Evolutionary conservation across 2,888 invertebrate genomes (phyloP).

Genomic region (Hypena proboscidalis): DNA sequence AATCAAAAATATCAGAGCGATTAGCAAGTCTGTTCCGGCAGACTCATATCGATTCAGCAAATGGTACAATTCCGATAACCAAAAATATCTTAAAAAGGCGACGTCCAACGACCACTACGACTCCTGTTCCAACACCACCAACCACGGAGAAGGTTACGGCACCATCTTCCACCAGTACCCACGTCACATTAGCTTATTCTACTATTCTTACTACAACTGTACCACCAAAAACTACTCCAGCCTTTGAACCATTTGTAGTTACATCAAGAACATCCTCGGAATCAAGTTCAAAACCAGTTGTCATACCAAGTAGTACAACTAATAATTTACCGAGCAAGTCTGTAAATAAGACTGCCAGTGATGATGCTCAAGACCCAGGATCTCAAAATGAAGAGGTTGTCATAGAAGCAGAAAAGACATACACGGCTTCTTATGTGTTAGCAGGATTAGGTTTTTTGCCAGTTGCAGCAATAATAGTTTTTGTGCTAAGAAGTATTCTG

Average conservation of each 20-base stretch:
- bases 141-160: slow-evolving; percentile 25
- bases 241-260: slow-evolving; percentile 62
- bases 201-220: slow-evolving; percentile 39
- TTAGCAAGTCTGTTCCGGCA: slow-evolving; percentile 61
- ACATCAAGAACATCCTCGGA: slow-evolving; percentile 79
- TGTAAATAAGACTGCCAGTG: slow-evolving; percentile 49
- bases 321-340: slow-evolving; percentile 46
- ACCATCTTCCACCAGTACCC: slow-evolving; percentile 26
- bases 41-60: slow-evolving; percentile 56
- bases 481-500: slow-evolving; percentile 82
- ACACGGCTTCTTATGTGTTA: slow-evolving; percentile 86
- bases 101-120: slow-evolving; percentile 74
- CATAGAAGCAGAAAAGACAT: slow-evolving; percentile 85
- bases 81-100: slow-evolving; percentile 68
- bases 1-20: slow-evolving; percentile 62
- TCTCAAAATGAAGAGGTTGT: slow-evolving; percentile 80
- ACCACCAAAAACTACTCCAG: slow-evolving; percentile 46
- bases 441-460: slow-evolving; percentile 87
- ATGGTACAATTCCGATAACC: slow-evolving; percentile 58
- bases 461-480: slow-evolving; percentile 84
- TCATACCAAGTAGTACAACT: slow-evolving; percentile 49
- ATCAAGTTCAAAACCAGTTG: slow-evolving; percentile 61
- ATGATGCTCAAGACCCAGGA: slow-evolving; percentile 47
- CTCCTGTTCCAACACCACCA: slow-evolving; percentile 26
- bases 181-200: slow-evolving; percentile 35